Evolutionary conservation across 2,113 vertebrate species (phyloP).

Genomic region (Pyrgilauda ruficollis): DNA sequence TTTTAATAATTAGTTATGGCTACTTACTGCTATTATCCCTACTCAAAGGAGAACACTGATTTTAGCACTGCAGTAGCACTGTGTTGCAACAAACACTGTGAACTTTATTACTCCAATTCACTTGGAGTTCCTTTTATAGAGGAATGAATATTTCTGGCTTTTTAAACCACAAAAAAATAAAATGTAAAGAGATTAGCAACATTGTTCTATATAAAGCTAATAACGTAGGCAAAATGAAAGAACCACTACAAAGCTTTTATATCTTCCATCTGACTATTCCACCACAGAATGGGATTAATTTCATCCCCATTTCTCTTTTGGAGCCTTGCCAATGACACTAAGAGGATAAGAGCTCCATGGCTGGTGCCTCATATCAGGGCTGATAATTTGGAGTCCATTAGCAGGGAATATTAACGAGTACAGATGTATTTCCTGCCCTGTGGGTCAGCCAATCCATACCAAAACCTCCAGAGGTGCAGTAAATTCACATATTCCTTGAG

Average conservation of each 20-base stretch:
- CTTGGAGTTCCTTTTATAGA: neutral
- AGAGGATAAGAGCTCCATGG: neutral
- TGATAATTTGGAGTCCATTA: conserved; percentile 16
- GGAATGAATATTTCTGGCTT: neutral
- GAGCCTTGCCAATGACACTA: neutral
- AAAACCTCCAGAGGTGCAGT: neutral
- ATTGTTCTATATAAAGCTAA: neutral
- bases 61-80: neutral
- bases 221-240: neutral
- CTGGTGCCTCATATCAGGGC: neutral
- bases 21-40: neutral
- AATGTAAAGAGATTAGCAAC: neutral
- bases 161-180: neutral
- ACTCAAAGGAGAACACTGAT: neutral
- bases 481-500: neutral
- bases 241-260: neutral
- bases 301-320: neutral
- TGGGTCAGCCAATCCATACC: neutral
- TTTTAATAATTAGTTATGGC: neutral
- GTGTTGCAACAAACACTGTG: neutral
- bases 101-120: neutral
- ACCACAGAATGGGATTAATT: neutral
- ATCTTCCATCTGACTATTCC: neutral
- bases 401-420: neutral
- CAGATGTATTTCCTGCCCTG: neutral